These are phyloP conservation scores for Liopterus haemorrhoidalis DNA, from an alignment of 2,888 invertebrate species.

Conservation along the genomic window DNA sequence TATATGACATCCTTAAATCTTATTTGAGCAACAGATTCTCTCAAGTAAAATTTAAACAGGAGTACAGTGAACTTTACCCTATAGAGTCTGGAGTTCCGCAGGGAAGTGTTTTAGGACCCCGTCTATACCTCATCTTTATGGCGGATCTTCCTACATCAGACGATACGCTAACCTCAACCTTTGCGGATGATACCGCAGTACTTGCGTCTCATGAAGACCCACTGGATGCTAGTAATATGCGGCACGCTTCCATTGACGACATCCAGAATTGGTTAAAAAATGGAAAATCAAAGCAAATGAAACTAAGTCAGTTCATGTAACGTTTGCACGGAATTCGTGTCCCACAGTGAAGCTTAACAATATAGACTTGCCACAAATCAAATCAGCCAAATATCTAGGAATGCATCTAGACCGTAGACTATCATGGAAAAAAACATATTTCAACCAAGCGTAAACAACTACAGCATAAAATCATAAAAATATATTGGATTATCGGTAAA, in stretches of 20 bases:
- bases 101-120: constrained; percentile 29
- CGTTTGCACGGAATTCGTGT: constrained; percentile 4
- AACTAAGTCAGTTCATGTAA: constrained; percentile 8
- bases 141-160: constrained; percentile 27
- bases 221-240: constrained; percentile 21
- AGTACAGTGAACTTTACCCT: constrained; percentile 15
- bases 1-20: constrained; percentile 24
- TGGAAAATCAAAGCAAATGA: constrained; percentile 30
- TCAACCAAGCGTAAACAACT: too few relatives aligned
- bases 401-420: too few relatives aligned
- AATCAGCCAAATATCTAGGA: too few relatives aligned
- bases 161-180: constrained; percentile 25
- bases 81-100: constrained; percentile 30
- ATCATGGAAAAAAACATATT: too few relatives aligned
- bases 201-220: constrained; percentile 23
- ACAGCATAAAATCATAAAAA: too few relatives aligned
- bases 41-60: constrained; percentile 10
- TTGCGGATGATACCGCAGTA: constrained; percentile 29
- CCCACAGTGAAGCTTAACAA: constrained; percentile 1
- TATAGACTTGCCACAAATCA: too few relatives aligned
- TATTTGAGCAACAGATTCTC: constrained; percentile 22
- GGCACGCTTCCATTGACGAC: constrained; percentile 27
- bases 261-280: constrained; percentile 26
- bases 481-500: too few relatives aligned
- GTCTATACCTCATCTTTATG: constrained; percentile 26